Evolutionary conservation across 53 echinoderm and acorn worm genomes (phyloP).

Genomic region (Apostichopus leukothele): DNA sequence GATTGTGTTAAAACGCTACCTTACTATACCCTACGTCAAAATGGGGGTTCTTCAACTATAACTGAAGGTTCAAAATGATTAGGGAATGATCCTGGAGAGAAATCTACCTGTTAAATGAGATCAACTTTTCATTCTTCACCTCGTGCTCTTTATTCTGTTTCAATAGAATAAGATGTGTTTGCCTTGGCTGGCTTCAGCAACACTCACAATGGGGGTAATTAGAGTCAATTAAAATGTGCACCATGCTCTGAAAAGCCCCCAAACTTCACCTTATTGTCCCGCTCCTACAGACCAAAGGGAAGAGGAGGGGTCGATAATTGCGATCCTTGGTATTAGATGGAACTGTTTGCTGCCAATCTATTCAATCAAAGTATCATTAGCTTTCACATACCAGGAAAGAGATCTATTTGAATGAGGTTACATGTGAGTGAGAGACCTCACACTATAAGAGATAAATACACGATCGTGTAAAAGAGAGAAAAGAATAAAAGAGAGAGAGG

Average conservation of each 20-base stretch:
- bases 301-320: conserved; percentile 70
- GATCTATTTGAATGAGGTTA: neutral
- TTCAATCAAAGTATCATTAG: conserved; percentile 34
- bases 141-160: neutral
- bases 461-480: neutral
- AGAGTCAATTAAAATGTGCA: conserved; percentile 90
- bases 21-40: neutral
- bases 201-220: conserved; percentile 78
- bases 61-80: neutral
- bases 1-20: conserved; percentile 27
- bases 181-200: conserved; percentile 24
- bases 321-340: conserved; percentile 49
- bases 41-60: neutral
- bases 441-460: neutral
- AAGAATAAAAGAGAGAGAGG: neutral
- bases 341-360: conserved; percentile 22
- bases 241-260: conserved; percentile 21
- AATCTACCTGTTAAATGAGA: conserved; percentile 23
- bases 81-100: neutral
- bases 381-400: conserved; percentile 25
- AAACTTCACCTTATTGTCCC: neutral
- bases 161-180: too few relatives aligned
- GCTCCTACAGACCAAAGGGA: conserved; percentile 39
- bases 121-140: neutral
- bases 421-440: neutral